Evolutionary conservation across 2,797 vertebrate genomes (phyloP), one percentile per base, ranked within the genome.

Genomic region (Hydrolagus colliei): DNA sequence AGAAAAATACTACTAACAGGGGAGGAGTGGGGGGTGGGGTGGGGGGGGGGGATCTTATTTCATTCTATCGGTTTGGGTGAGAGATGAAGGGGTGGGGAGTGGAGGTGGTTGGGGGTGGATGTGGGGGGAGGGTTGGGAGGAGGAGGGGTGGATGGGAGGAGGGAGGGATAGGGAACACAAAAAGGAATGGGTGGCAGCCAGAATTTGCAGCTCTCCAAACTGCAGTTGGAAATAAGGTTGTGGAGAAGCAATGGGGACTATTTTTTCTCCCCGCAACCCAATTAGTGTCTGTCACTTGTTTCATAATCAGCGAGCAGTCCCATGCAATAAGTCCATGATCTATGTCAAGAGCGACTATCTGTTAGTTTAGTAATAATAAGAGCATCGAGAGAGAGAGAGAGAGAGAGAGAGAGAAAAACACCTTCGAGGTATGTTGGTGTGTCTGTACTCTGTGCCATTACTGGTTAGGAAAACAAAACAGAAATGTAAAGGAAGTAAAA

Each of bases 401-500:
- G n/a, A n/a, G n/a, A n/a, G n/a, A n/a, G n/a, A n/a, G n/a, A n/a
- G n/a, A n/a, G n/a, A n/a, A 90, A 91, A 90, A 92, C 89, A 89
- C 91, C 88, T 89, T 87, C 65, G 91, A 89, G 88, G 88, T 89
- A 89, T 90, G 89, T 89, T 88, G 62, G 79, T 84, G 79, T 68
- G 68, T 84, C 63, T 84, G 41, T 84, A 68, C 9, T 84, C 63
- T 84, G 92, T 91, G 88, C 89, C 88, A 88, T 88, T 90, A 91
- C 93, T 90, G n/a, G n/a, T n/a, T n/a, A n/a, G 91, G 92, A 94
- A 93, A 94, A 94, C 91, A 89, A 90, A 89, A 94, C 94, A 95
- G 94, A 93, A 94, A 95, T 92, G 92, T 95, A 95, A 95, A 95
- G 92, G 91, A 18, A 93, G 90, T 93, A 91, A 93, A 93, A 95